These are phyloP conservation scores for Mycalesis mineus DNA, from an alignment of 2,888 invertebrate genomes.

Conservation along the genomic window DNA sequence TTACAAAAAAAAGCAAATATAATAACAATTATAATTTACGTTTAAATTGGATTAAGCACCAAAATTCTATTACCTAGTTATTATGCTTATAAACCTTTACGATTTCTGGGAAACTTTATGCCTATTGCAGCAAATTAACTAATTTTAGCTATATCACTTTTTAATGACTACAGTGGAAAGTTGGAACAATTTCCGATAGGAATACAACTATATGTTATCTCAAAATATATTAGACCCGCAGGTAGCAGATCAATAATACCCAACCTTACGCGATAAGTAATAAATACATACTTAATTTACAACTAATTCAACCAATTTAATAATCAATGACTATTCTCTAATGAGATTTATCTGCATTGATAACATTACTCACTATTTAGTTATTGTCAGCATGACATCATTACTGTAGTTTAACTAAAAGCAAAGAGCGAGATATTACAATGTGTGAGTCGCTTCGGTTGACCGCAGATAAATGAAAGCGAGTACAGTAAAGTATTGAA, in stretches of 20 bases:
- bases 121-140: conserved; percentile 25
- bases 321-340: conserved; percentile 61
- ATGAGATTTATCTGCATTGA: conserved; percentile 66
- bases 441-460: conserved; percentile 20
- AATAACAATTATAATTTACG: conserved; percentile 17
- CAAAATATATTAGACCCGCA: conserved; percentile 29
- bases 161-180: conserved; percentile 27
- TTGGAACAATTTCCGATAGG: conserved; percentile 24
- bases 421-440: conserved; percentile 19
- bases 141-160: conserved; percentile 27
- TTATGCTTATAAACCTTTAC: conserved; percentile 24
- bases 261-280: conserved; percentile 53
- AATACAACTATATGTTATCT: conserved; percentile 26
- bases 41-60: conserved; percentile 28
- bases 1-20: conserved; percentile 20
- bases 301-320: conserved; percentile 60
- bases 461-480: conserved; percentile 35
- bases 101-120: conserved; percentile 21
- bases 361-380: conserved; percentile 59
- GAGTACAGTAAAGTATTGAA: conserved; percentile 59
- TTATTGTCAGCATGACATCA: conserved; percentile 47
- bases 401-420: conserved; percentile 19
- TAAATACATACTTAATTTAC: conserved; percentile 63
- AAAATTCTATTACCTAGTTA: conserved; percentile 26
- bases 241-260: conserved; percentile 39